Base-by-base conservation (phyloP, 2,888 invertebrate genomes). In the Acanthosepion lycidas region DNA sequence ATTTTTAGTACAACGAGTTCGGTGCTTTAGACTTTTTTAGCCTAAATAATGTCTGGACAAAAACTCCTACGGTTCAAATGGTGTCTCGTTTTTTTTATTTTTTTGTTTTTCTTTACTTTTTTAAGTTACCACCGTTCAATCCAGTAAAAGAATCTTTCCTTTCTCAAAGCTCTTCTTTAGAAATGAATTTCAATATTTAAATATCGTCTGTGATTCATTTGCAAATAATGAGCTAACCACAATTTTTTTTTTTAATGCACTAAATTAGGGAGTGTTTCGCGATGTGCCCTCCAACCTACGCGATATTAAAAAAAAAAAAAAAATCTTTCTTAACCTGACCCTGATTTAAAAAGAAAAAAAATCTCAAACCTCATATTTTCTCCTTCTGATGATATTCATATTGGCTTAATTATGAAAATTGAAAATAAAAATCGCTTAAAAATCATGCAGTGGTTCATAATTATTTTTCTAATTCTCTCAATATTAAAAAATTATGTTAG, bases 121-220 rank as follows among this genome's bases (percentile, higher is more conserved):
- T 33, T 33, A 33, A 33, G 33, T 33, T 33, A 33, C 33, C 8
- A 18, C 18, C 18, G 12, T 18, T 55, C 55, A 55, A 55, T 18
- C 53, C n/a, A 6, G 6, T 6, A 26, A 28, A 6, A n/a, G 28
- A 78, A 28, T 6, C 0, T 9, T 78, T 78, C 12, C 64, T n/a
- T 78, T 78, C 15, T n/a, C 64, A 28, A 28, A 12, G n/a, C 64
- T 78, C 64, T 64, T 0, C 64, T 64, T 64, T 78, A n/a, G 28
- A 78, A 78, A 78, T 78, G 64, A 78, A n/a, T 78, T 78, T 78
- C 8, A 78, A n/a, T 78, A 78, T 78, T 78, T 78, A n/a, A n/a
- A 28, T n/a, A 78, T n/a, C 64, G 64, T 78, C n/a, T 28, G 64
- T n/a, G 8, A 78, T 78, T 33, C 33, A 33, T 33, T 78, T 78